Evolutionary conservation across 2,888 invertebrate genomes (phyloP).

Genomic region (Orthosia gracilis): DNA sequence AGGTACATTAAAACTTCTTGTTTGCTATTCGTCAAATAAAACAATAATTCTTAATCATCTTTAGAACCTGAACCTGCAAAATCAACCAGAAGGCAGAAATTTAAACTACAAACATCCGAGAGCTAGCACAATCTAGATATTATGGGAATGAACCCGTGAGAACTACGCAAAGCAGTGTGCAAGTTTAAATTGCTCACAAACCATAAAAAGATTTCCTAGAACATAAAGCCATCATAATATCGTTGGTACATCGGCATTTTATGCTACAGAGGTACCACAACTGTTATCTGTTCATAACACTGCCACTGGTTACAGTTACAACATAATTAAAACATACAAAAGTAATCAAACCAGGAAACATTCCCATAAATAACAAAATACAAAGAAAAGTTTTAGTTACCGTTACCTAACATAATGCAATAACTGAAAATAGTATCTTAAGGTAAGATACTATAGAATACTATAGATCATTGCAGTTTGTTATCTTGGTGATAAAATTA

Average conservation of each 20-base stretch:
- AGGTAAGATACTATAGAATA: too few relatives aligned
- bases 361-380: constrained; percentile 5
- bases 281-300: constrained; percentile 22
- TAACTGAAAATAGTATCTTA: neutral
- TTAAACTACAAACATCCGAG: constrained; percentile 37
- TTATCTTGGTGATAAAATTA: constrained; percentile 18
- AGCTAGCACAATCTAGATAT: constrained; percentile 62
- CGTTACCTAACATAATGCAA: constrained; percentile 15
- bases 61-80: neutral
- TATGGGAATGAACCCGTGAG: constrained; percentile 64
- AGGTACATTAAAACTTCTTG: constrained; percentile 3
- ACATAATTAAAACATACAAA: constrained; percentile 13
- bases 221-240: constrained; percentile 28
- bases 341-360: neutral
- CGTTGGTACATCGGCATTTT: constrained; percentile 6
- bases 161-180: constrained; percentile 57
- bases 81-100: neutral
- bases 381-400: neutral
- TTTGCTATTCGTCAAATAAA: constrained; percentile 10
- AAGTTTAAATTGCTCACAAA: constrained; percentile 41
- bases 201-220: constrained; percentile 37
- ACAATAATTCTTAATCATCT: neutral
- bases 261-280: constrained; percentile 9
- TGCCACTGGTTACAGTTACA: constrained; percentile 8
- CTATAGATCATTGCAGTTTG: constrained; percentile 18